Evolutionary conservation across 2,888 invertebrate species (phyloP).

Genomic region (Apotomis turbidana): DNA sequence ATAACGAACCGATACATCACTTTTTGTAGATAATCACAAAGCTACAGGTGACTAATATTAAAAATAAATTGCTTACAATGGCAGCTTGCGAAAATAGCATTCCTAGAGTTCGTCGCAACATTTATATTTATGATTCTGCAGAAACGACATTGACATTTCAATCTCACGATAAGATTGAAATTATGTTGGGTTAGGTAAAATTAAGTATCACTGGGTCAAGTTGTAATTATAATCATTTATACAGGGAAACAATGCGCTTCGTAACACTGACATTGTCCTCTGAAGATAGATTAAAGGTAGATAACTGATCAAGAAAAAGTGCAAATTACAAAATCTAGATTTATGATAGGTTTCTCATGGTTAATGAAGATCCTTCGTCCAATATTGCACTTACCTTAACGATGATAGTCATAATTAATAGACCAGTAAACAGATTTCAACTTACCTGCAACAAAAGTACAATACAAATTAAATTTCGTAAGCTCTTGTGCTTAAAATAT

Average conservation of each 20-base stretch:
- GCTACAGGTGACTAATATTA: no score
- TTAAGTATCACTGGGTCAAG: neutral
- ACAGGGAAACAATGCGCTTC: neutral
- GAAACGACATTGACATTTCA: neutral
- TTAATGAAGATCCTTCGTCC: neutral
- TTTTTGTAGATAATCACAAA: no score
- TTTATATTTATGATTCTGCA: neutral
- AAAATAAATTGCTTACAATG: no score
- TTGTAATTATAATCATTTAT: neutral
- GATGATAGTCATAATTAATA: neutral
- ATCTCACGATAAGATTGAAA: neutral
- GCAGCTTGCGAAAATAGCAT: no score
- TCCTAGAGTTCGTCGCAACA: neutral
- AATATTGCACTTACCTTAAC: constrained; percentile 21
- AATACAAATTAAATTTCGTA: constrained; percentile 54
- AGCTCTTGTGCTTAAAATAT: neutral
- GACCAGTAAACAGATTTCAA: constrained; percentile 27
- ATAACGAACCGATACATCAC: no score
- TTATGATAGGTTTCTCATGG: neutral
- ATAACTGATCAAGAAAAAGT: neutral
- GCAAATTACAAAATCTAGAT: constrained; percentile 1
- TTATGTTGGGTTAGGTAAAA: neutral
- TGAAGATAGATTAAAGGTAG: neutral
- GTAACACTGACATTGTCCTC: constrained; percentile 1
- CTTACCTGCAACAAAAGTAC: constrained; percentile 64